Conservation (phyloP, 2,888 invertebrate genomes). For the Desoria tigrina region DNA sequence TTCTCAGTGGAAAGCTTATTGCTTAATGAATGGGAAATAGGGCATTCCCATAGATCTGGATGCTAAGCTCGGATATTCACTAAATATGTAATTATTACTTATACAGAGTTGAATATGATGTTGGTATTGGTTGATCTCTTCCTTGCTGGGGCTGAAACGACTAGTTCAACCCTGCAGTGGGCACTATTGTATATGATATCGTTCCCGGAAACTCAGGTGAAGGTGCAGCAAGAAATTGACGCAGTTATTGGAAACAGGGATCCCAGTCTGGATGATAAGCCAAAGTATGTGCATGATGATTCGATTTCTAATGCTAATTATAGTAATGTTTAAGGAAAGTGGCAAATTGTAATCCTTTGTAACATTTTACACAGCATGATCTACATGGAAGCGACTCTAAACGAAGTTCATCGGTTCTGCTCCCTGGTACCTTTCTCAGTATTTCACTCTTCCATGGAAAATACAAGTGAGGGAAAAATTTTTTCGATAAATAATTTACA, state of each 20-base stretch:
- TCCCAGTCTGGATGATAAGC: slow-evolving; percentile 54
- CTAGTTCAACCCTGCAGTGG: slow-evolving; percentile 44
- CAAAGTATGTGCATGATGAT: slow-evolving; percentile 24
- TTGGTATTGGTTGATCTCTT: slow-evolving; percentile 51
- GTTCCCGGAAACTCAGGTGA: slow-evolving; percentile 38
- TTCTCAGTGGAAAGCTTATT: no score
- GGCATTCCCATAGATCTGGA: no score
- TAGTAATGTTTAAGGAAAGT: background rate
- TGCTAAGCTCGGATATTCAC: no score
- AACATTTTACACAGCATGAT: slow-evolving; percentile 45
- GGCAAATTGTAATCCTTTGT: background rate
- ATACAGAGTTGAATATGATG: slow-evolving; percentile 51
- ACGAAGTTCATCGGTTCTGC: slow-evolving; percentile 55
- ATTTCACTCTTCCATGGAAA: slow-evolving; percentile 48
- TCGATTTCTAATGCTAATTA: background rate
- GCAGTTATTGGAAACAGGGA: slow-evolving; percentile 48
- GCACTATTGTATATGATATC: slow-evolving; percentile 18
- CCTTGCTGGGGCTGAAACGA: slow-evolving; percentile 53
- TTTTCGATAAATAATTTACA: no score
- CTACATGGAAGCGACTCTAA: slow-evolving; percentile 54
- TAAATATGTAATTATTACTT: no score
- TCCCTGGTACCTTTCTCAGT: slow-evolving; percentile 51
- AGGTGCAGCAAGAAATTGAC: slow-evolving; percentile 51
- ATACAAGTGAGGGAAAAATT: slow-evolving; percentile 41
- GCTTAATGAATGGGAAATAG: no score